Evolutionary conservation across 2,113 vertebrate genomes (phyloP), one percentile per base, ranked within the genome.

Genomic region (Zootoca vivipara): DNA sequence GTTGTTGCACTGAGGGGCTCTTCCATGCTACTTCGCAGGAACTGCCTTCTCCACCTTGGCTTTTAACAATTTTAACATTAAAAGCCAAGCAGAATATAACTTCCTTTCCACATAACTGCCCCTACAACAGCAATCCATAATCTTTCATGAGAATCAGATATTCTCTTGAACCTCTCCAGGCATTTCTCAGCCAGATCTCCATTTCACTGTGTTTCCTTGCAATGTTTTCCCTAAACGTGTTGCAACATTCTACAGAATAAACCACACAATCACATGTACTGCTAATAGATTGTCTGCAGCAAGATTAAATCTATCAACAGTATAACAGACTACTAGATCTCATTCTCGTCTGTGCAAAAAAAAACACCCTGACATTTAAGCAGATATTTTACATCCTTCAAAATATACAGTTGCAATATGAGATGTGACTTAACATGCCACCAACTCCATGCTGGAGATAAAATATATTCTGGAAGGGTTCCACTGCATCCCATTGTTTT

Each of bases 391-490:
- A 73, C 46, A 82, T 64, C 40, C 42, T 56, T 56, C 58, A 83
- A 84, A 87, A 40, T 75, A 9, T 40, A 70, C 56, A 18, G 70
- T 28, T 70, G 38, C 18, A 22, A 69, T 28, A 75, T 10, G n/a
- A 65, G 24, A 56, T 56, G 38, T 80, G 24, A 30, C 46, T 67
- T 52, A 73, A 80, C 22, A 1, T 77, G 46, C 46, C 33, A 69
- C 46, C 9, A 69, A 33, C 42, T 40, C 18, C 4, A 69, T 78
- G 46, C 30, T 35, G 7, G 62, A 67, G 24, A 86, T 65, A 80
- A 92, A 94, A 69, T 33, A 77, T 24, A 26, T 42, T 22, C 35
- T 86, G 58, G 73, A 78, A 85, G 56, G 30, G 28, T 4, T 72
- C 58, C 18, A 83, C 38, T 15, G 1, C 79, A 89, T 52, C 78